These are phyloP conservation scores for Perdix hodgsoniae DNA, from an alignment of 2,797 vertebrate species.

Conservation along the genomic window DNA sequence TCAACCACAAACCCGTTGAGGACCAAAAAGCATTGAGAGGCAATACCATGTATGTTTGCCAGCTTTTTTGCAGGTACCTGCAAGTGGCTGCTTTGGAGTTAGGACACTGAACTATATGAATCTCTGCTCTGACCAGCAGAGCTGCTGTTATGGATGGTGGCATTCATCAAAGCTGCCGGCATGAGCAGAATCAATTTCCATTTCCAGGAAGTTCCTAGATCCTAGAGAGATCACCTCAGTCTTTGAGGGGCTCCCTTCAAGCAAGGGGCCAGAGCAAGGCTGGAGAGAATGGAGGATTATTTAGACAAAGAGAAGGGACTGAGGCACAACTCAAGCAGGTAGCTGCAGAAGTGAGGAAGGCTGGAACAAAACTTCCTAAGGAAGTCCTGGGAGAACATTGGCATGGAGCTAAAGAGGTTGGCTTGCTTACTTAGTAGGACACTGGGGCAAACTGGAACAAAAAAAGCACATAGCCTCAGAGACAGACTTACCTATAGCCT, in stretches of 20 bases:
- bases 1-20: background rate
- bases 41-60: background rate
- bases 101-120: background rate
- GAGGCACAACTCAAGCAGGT: background rate
- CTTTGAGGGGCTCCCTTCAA: background rate
- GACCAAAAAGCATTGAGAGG: background rate
- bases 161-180: background rate
- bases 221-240: background rate
- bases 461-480: background rate
- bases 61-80: background rate
- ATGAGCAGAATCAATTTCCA: background rate
- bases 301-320: background rate
- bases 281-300: background rate
- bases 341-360: background rate
- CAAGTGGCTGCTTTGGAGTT: background rate
- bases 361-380: background rate
- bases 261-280: background rate
- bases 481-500: fast-evolving
- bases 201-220: background rate
- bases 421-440: background rate
- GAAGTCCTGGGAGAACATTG: background rate
- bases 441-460: background rate
- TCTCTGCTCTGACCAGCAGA: background rate
- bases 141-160: background rate
- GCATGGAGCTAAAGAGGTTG: background rate